phyloP scores from a whole-genome alignment of 1,140 invertebrate species.

The Maniola jurtina region DNA sequence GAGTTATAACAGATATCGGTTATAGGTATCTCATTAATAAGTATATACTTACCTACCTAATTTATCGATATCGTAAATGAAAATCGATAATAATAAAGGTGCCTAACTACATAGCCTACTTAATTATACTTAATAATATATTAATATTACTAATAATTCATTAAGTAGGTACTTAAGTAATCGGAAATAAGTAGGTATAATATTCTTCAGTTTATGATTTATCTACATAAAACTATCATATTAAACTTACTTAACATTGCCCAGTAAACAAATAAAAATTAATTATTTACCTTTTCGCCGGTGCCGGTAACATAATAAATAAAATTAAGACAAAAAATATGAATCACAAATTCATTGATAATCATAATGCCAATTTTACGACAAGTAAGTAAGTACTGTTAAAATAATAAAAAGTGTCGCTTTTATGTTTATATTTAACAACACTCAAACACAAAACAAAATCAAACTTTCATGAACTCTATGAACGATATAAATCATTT shows the following conservation, averaged over 20 bases:
- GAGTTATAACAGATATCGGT: slow-evolving; percentile 17
- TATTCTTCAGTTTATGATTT: no score
- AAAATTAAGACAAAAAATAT: slow-evolving; percentile 59
- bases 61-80: no score
- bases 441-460: slow-evolving; percentile 59
- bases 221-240: no score
- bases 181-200: no score
- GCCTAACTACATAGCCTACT: no score
- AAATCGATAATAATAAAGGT: no score
- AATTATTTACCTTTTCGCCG: slow-evolving; percentile 55
- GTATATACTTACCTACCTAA: neutral
- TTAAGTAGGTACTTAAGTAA: no score
- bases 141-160: no score
- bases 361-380: slow-evolving; percentile 57
- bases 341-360: slow-evolving; percentile 59
- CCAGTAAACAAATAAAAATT: slow-evolving; percentile 13
- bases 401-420: slow-evolving; percentile 9
- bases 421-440: slow-evolving; percentile 46
- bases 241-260: neutral
- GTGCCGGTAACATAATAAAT: slow-evolving; percentile 52
- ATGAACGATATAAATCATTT: slow-evolving; percentile 37
- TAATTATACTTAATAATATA: no score
- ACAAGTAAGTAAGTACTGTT: slow-evolving; percentile 36
- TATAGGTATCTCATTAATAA: neutral
- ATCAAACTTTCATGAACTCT: slow-evolving; percentile 44